Conservation (phyloP, 2,113 vertebrate genomes). For the Xenotilapia longispinis region DNA sequence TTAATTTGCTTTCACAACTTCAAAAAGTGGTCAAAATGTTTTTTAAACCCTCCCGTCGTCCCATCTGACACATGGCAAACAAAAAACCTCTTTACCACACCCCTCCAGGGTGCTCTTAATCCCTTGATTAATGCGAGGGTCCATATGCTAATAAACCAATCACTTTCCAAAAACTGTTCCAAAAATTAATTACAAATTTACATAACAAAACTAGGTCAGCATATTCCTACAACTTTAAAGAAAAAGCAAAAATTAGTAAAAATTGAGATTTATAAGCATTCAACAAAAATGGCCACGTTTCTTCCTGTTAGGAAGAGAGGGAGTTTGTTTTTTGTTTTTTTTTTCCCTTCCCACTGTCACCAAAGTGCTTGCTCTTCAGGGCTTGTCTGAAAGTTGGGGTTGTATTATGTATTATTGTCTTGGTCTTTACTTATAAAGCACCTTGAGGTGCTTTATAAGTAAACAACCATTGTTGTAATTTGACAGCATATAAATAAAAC, state of each 20-base stretch:
- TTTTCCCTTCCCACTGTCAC: background rate
- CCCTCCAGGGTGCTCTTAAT: background rate
- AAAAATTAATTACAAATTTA: rapidly evolving
- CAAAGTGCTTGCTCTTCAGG: background rate
- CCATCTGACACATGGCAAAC: rapidly evolving
- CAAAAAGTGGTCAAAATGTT: background rate
- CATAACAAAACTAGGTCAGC: background rate
- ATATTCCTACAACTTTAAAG: background rate
- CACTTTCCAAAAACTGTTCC: background rate
- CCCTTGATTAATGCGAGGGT: background rate
- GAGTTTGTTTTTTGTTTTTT: no score
- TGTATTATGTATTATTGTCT: background rate
- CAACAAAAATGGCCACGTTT: background rate
- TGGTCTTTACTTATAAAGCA: background rate
- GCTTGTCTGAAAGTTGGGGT: background rate
- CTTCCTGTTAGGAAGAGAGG: background rate
- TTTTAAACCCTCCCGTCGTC: rapidly evolving
- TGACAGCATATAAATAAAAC: background rate
- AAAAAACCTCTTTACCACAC: background rate
- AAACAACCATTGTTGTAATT: background rate
- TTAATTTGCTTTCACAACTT: background rate
- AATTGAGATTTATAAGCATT: background rate
- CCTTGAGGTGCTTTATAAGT: background rate
- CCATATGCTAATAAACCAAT: background rate
- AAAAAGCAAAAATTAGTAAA: background rate